Base-by-base conservation (phyloP, 2,888 invertebrate species). In the Chymomyza procnemis region DNA sequence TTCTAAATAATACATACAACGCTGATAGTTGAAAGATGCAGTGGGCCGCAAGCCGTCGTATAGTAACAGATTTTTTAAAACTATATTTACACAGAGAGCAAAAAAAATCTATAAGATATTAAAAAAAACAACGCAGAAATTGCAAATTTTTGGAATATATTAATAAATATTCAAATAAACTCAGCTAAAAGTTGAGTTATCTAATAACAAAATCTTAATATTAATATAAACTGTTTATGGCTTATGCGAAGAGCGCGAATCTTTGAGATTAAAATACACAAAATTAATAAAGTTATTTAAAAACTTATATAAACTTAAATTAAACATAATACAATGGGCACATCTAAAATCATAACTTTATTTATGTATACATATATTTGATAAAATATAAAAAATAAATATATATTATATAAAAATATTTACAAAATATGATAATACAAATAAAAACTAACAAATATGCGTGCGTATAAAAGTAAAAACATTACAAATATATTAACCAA, bases 181-280 rank as follows among this genome's bases (percentile, higher is more conserved):
- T 16, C 67, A 79, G 69, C 78, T 81, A 61, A 71, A 85, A 83
- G 83, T 76, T 79, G 82, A 61, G 70, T 18, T 4, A 26, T 26
- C 4, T 26, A 26, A 26, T n/a, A 26, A 6, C 4, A 26, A 55
- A 56, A 63, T 50, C 47, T 22, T 65, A 55, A 58, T 18, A 69
- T 59, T 48, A 55, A 60, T 61, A 30, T 46, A 22, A n/a, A 55
- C 19, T 71, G 46, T 34, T 64, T 46, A 55, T 64, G 61, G 67
- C 34, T 55, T 55, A 54, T 12, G 54, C 66, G 52, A 57, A 66
- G 61, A 66, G 66, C 67, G 73, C 63, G 78, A 84, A 84, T 78
- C 76, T 85, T 73, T 76, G 79, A 84, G 80, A 86, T 88, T 79
- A 75, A 74, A 79, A 77, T 86, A 78, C 78, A 82, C 78, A 76